A percentile compares a stretch with the other conserved stretches of the same genome.
Evolutionary conservation across 2,888 invertebrate species (phyloP).

Genomic region (Chrysopilus asiliformis): DNA sequence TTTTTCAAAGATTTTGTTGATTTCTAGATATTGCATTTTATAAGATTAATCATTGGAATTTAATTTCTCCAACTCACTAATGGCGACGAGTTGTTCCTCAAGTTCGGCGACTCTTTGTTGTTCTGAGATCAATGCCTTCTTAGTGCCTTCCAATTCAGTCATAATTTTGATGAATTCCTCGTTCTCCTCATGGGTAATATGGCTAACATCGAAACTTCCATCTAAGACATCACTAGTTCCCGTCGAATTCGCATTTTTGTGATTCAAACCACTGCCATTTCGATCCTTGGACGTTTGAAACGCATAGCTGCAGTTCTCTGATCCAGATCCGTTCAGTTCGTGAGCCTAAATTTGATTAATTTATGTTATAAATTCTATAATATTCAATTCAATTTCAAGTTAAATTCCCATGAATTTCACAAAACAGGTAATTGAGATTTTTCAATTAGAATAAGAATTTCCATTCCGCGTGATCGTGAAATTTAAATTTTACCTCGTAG

Average conservation of each 20-base stretch:
- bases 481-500: constrained; percentile 11
- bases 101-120: constrained; percentile 59
- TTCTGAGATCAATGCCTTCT: constrained; percentile 54
- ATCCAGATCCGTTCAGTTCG: constrained; percentile 20
- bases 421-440: too few relatives aligned
- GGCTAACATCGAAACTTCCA: constrained; percentile 15
- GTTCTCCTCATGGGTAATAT: constrained; percentile 25
- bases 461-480: too few relatives aligned
- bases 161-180: constrained; percentile 42
- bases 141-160: constrained; percentile 56
- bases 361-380: too few relatives aligned
- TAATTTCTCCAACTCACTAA: constrained; percentile 28
- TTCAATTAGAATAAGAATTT: too few relatives aligned
- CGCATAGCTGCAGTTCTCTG: constrained; percentile 23
- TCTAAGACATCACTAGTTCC: constrained; percentile 22
- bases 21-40: too few relatives aligned
- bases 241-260: constrained; percentile 27
- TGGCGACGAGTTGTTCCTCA: constrained; percentile 59
- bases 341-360: constrained; percentile 18
- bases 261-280: constrained; percentile 11
- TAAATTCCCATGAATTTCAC: too few relatives aligned
- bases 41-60: too few relatives aligned
- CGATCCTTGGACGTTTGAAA: constrained; percentile 20
- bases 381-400: too few relatives aligned
- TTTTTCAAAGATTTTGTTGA: too few relatives aligned